A percentile compares a stretch with the other conserved stretches of the same genome.
These are phyloP conservation scores for Drosophila leontia DNA, from an alignment of 1,140 invertebrate genomes.

Conservation along the genomic window DNA sequence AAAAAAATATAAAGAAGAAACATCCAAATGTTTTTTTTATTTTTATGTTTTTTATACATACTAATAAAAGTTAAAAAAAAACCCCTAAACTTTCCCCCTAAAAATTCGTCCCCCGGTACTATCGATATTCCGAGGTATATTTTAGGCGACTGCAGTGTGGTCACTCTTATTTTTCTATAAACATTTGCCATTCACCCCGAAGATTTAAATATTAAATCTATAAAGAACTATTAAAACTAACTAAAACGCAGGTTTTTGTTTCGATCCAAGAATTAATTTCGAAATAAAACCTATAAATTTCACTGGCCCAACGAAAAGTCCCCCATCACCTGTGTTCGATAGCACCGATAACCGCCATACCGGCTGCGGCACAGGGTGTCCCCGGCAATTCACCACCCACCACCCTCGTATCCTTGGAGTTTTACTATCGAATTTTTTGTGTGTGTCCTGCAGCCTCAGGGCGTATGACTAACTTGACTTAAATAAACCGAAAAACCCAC, in stretches of 20 bases:
- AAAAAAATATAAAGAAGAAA: no score
- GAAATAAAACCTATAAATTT: background rate
- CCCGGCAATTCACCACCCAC: slow-evolving; percentile 12
- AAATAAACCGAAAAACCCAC: slow-evolving; percentile 7
- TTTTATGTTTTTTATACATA: no score
- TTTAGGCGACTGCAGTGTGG: background rate
- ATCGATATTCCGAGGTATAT: no score
- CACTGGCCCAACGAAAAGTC: background rate
- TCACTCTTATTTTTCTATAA: background rate
- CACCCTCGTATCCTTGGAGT: slow-evolving; percentile 65
- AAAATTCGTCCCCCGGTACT: no score
- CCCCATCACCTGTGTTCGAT: slow-evolving; percentile 35
- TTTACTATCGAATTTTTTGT: slow-evolving; percentile 65
- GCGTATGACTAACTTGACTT: slow-evolving; percentile 29
- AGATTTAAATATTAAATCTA: no score
- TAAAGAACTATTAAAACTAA: no score
- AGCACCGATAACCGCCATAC: slow-evolving; percentile 17
- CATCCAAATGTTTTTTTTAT: no score
- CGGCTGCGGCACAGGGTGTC: slow-evolving; percentile 54
- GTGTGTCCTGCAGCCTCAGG: slow-evolving; percentile 49
- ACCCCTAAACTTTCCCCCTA: no score
- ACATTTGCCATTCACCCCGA: no score
- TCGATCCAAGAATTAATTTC: no score
- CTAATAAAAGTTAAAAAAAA: no score
- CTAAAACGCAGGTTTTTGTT: no score